Percentiles rank a stretch among this genome's conserved stretches.
phyloP scores from a whole-genome alignment of 2,888 invertebrate genomes.

The Limnephilus rhombicus region DNA sequence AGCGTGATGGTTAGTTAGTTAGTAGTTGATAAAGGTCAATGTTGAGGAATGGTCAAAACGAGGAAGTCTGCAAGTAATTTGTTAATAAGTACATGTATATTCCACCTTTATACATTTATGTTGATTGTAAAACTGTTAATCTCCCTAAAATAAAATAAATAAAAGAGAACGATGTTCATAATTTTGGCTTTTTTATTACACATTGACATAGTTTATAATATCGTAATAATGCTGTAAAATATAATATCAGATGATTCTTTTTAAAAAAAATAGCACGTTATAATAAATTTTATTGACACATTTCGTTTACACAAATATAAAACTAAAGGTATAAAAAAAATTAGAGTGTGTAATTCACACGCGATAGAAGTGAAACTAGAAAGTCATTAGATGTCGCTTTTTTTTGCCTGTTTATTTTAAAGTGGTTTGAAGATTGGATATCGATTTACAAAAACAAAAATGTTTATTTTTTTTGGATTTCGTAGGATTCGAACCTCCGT shows the following conservation, averaged over 20 bases:
- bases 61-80: no score
- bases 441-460: no score
- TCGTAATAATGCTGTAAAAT: background rate
- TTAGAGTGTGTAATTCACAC: no score
- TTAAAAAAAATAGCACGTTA: background rate
- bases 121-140: background rate
- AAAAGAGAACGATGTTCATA: background rate
- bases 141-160: background rate
- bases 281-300: background rate
- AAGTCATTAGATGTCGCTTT: no score
- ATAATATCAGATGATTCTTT: background rate
- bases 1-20: no score
- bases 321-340: background rate
- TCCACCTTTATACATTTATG: background rate
- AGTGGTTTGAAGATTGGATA: no score
- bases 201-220: background rate
- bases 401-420: no score
- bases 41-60: background rate
- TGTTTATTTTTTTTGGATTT: no score
- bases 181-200: background rate
- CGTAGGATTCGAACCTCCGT: no score
- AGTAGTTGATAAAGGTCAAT: no score
- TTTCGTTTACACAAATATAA: background rate
- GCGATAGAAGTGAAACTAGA: no score
- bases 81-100: no score